Base-by-base conservation (phyloP, 1,140 invertebrate species). In the Tribolium castaneum region DNA sequence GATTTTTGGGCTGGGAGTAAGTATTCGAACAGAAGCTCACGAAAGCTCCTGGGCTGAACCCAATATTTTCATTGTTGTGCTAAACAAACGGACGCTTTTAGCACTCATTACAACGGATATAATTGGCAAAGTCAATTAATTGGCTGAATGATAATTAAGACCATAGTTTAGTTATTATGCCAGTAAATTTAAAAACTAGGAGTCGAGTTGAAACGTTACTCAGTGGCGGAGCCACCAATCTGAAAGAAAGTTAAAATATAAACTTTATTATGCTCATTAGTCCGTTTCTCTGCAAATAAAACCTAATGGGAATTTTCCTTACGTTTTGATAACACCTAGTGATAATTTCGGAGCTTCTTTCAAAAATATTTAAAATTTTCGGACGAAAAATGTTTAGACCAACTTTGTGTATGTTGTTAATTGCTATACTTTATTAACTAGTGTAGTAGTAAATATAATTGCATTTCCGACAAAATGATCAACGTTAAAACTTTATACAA, bases 61-160 rank as follows among this genome's bases (percentile, higher is more conserved):
- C 6, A 7, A 52, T 30, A n/a, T 66, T 30, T 30, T 66, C 59
- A 7, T 45, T 16, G 59, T 66, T 66, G 59, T 35, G 30, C n/a
- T 6, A 30, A 34, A 66, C 30, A 66, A 66, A 30, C 59, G 34
- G 12, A 66, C 59, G 10, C 30, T 30, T 19, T 19, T 14, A 30
- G 5, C 19, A 22, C n/a, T 14, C 56, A 66, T 34, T 35, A 66
- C 30, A 35, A 14, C 30, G 10, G 30, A 66, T 34, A 66, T 34
- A 66, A 66, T 66, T 35, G 30, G 30, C 59, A 35, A 35, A 66
- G 12, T 30, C 45, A 66, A 66, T 66, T 66, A 66, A n/a, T n/a
- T n/a, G 39, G 39, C 9, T 10, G n/a, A 45, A 45, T 45, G 1
- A 45, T 9, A 10, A 10, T 1, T 1, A 45, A 45, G 39, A 45